These are phyloP conservation scores for Coronaproctus castanopsis DNA, from an alignment of 2,888 invertebrate species.

Conservation along the genomic window DNA sequence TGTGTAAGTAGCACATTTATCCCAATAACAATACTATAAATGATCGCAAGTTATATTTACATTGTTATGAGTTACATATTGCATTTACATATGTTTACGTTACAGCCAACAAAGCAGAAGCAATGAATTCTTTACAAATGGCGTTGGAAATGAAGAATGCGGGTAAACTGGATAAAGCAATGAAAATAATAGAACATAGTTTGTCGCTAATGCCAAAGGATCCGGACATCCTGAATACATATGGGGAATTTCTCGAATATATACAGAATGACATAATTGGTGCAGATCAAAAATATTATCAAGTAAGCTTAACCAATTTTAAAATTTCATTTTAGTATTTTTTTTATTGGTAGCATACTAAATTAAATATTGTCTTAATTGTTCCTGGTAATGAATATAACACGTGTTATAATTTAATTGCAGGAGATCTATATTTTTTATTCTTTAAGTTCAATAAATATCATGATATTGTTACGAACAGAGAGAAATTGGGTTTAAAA, in stretches of 20 bases:
- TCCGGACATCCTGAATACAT: constrained; percentile 76
- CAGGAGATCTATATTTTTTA: too few species aligned
- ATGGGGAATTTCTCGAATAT: constrained; percentile 80
- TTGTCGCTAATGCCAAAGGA: constrained; percentile 75
- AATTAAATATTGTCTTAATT: not conserved
- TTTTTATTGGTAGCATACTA: not conserved
- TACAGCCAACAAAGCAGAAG: constrained; percentile 37
- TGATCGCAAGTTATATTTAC: too few species aligned
- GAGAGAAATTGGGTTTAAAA: too few species aligned
- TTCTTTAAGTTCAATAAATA: too few species aligned
- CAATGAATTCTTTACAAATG: constrained; percentile 60
- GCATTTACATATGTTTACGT: too few species aligned
- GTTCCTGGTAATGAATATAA: not conserved
- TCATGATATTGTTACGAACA: too few species aligned
- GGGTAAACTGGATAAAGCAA: constrained; percentile 68
- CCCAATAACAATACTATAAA: too few species aligned
- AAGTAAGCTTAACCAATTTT: constrained; percentile 29
- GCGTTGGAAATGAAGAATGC: constrained; percentile 64
- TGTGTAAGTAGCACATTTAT: too few species aligned
- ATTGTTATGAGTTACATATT: too few species aligned
- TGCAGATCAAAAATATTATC: constrained; percentile 77
- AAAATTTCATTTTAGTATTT: not conserved
- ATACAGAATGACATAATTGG: constrained; percentile 61
- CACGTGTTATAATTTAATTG: too few species aligned
- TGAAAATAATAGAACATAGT: constrained; percentile 74